phyloP scores from a whole-genome alignment of 2,113 vertebrate genomes.

The Kryptolebias marmoratus region DNA sequence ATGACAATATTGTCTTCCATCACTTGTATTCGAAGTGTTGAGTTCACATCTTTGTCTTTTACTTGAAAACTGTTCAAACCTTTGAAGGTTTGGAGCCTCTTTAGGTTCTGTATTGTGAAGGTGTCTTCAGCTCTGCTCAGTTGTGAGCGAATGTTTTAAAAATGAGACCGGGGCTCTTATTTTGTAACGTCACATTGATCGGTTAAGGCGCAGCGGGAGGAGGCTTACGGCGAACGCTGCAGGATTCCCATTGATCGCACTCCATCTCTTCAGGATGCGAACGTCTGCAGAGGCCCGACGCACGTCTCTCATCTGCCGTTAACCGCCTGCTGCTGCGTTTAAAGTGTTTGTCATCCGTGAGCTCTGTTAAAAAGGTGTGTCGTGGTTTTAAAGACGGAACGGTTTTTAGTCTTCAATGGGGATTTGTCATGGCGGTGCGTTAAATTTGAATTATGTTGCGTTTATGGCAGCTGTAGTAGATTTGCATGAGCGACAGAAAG shows the following conservation, averaged over 20 bases:
- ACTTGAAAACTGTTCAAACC: conserved; percentile 44
- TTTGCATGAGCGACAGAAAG: too few species aligned
- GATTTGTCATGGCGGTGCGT: background rate
- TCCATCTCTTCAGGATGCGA: conserved; percentile 36
- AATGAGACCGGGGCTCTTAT: conserved; percentile 56
- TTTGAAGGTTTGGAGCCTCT: conserved; percentile 33
- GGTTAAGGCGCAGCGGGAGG: conserved; percentile 31
- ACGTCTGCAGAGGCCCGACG: conserved; percentile 28
- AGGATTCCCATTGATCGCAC: conserved; percentile 53
- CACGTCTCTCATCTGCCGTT: background rate
- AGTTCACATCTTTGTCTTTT: background rate
- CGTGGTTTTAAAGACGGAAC: background rate
- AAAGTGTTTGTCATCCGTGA: background rate
- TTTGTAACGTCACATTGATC: conserved; percentile 75
- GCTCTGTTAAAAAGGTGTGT: background rate
- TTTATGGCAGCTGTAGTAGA: too few species aligned
- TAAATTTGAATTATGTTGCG: background rate
- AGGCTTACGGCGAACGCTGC: conserved; percentile 51
- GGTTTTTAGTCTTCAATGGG: background rate
- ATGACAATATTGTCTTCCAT: background rate
- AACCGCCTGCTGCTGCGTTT: background rate
- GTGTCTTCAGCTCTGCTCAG: conserved; percentile 43
- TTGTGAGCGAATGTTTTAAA: conserved; percentile 53
- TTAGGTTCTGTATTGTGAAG: conserved; percentile 42
- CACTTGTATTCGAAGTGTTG: background rate